Evolutionary conservation across 1,140 invertebrate species (phyloP).

Genomic region (Drosophila pallidifrons): DNA sequence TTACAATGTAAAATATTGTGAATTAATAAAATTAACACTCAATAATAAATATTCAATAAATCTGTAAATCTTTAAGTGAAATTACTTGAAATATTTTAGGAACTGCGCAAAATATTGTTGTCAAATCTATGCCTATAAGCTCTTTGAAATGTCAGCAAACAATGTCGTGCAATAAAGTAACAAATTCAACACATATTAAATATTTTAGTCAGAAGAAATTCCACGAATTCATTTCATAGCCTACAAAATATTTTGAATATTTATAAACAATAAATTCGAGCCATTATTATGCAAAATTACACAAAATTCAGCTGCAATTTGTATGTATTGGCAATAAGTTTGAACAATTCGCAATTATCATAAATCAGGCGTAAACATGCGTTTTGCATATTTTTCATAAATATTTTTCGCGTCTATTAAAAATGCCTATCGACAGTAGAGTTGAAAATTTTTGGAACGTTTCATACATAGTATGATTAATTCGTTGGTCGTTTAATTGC

Average conservation of each 20-base stretch:
- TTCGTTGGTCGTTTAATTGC: conserved; percentile 47
- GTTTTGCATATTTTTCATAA: conserved; percentile 36
- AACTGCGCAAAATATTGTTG: no score
- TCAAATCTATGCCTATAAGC: no score
- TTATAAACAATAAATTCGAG: not conserved
- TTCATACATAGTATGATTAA: conserved; percentile 46
- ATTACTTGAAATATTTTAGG: no score
- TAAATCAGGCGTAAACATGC: conserved; percentile 41
- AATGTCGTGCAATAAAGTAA: no score
- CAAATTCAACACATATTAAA: not conserved
- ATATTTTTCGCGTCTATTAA: conserved; percentile 20
- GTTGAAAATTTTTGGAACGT: conserved; percentile 28
- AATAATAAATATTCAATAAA: no score
- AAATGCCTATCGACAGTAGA: conserved; percentile 29
- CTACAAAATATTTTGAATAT: not conserved
- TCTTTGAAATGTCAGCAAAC: no score
- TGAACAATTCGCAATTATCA: conserved; percentile 51
- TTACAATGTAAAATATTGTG: no score
- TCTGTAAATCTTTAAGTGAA: no score
- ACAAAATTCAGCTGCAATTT: conserved; percentile 8
- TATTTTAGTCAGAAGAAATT: not conserved
- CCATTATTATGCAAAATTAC: not conserved
- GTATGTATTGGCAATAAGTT: conserved; percentile 14
- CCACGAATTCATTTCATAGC: not conserved
- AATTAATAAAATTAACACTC: no score